phyloP scores from a whole-genome alignment of 2,797 vertebrate genomes.

The Gila robusta region DNA sequence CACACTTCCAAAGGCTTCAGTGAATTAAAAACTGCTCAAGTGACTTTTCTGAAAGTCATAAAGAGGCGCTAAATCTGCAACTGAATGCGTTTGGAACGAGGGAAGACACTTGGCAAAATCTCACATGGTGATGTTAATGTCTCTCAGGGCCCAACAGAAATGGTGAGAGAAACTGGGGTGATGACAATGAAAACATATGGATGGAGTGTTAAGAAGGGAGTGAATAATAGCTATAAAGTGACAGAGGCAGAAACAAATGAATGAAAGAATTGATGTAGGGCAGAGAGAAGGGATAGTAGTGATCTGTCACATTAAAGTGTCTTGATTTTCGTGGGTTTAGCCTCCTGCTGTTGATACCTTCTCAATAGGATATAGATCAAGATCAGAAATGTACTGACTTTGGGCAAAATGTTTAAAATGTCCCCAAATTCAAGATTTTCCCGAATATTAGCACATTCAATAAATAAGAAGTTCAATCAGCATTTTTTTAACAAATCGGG shows the following conservation, averaged over 20 bases:
- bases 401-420: not conserved
- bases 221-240: conserved; percentile 1
- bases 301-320: conserved; percentile 55
- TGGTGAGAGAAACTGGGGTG: conserved; percentile 3
- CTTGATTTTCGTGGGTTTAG: conserved; percentile 46
- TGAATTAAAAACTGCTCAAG: conserved; percentile 50
- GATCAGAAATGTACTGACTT: not conserved
- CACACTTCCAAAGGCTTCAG: conserved; percentile 29
- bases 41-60: conserved; percentile 53
- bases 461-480: not conserved
- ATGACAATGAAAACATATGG: conserved; percentile 26
- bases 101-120: conserved; percentile 41
- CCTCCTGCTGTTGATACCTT: conserved; percentile 41
- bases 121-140: conserved; percentile 41
- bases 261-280: conserved; percentile 14
- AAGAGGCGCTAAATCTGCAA: conserved; percentile 50
- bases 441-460: not conserved
- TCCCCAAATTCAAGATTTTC: not conserved
- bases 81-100: conserved; percentile 24
- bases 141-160: not conserved
- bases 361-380: not conserved
- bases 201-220: conserved; percentile 21
- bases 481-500: not conserved
- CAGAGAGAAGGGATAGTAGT: conserved; percentile 40
- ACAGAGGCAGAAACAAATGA: conserved; percentile 10